Evolutionary conservation across 2,113 vertebrate species (phyloP), one percentile per base, ranked within the genome.

Genomic region (Bucco capensis): DNA sequence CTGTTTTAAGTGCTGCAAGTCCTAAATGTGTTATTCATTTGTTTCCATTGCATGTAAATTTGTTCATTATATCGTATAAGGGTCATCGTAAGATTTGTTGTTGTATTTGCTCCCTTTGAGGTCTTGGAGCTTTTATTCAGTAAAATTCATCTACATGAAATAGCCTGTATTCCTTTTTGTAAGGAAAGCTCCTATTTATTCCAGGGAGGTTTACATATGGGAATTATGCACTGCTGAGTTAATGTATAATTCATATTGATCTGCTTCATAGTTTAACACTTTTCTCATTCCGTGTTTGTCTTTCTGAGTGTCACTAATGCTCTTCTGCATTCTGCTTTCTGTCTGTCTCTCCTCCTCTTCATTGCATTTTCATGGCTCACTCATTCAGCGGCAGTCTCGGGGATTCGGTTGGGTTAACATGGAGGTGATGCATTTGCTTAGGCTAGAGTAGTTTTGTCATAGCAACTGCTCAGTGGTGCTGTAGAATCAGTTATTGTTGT

Each of bases 381-480:
- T 92, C 80, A 19, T 58, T 38, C 94, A 92, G 74, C 88, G 88
- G 13, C 90, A 91, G 10, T 85, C 92, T 78, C 80, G 90, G 77
- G 93, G 95, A 78, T 96, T 96, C 88, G 23, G 84, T 53, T 92
- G 77, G 94, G 93, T 96, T 96, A 95, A 96, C 54, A 38, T 91
- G 78, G 79, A 96, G 93, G 93, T 96, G 95, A 96, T 71, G 89
- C 60, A 67, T 79, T 95, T 76, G 12, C 53, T 60, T 81, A 81
- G 66, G 58, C n/a, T 33, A 5, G 56, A 61, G 31, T 28, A 74
- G 69, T 71, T 72, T 23, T 22, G 8, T 33, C 58, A 8, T 49
- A 70, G 88, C 57, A 65, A 16, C 76, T 91, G 82, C 73, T 93
- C 30, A 5, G 57, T 92, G 60, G 47, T 87, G 83, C 74, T 90